phyloP scores from a whole-genome alignment of 1,140 invertebrate genomes.

The Leptopilina boulardi region DNA sequence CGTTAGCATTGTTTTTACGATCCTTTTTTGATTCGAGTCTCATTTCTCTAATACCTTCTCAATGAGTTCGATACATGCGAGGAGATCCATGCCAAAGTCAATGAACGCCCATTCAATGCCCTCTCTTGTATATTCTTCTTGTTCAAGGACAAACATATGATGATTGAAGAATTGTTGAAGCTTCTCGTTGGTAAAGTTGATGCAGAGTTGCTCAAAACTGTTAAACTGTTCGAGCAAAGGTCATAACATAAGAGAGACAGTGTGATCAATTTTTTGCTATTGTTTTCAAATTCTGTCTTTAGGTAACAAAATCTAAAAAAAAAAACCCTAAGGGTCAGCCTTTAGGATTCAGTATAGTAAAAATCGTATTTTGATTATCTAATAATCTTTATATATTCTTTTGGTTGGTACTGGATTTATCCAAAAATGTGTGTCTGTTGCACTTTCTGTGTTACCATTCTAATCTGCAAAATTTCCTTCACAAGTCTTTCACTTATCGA shows the following conservation, averaged over 20 bases:
- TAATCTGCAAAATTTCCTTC: no score
- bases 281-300: constrained; percentile 41
- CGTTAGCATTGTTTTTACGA: constrained; percentile 49
- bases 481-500: no score
- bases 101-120: constrained; percentile 97
- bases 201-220: constrained; percentile 99
- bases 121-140: constrained; percentile 97
- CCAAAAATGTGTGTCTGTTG: no score
- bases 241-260: constrained; percentile 59
- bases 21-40: constrained; percentile 49
- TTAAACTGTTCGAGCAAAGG: constrained; percentile 85
- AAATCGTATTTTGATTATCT: no score
- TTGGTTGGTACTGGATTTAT: no score
- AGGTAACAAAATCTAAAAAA: no score
- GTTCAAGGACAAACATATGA: constrained; percentile 98
- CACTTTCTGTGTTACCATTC: no score
- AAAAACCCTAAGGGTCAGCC: no score
- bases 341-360: no score
- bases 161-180: constrained; percentile 99
- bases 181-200: constrained; percentile 99
- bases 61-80: constrained; percentile 97
- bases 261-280: constrained; percentile 59
- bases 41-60: constrained; percentile 88
- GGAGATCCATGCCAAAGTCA: constrained; percentile 98
- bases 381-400: no score